Base-by-base conservation (phyloP, 2,888 invertebrate species). In the Aporophyla lueneburgensis region DNA sequence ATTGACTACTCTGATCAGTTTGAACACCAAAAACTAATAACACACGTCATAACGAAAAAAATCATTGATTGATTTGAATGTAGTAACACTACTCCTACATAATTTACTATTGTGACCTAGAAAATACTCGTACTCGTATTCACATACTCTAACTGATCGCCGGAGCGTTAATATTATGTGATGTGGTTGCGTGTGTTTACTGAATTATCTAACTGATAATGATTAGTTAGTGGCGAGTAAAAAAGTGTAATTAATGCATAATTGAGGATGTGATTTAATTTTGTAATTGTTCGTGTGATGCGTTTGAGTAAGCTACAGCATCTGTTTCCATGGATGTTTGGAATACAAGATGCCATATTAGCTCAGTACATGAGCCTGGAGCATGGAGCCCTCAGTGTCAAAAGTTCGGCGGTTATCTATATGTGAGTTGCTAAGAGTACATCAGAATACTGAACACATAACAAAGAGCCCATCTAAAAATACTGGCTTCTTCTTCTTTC, bases 71-170 rank as follows among this genome's bases (percentile, higher is more conserved):
- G 33, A 71, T 75, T 70, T 27, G 19, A 33, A 67, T 65, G 43
- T 58, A 74, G n/a, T 24, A 69, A 70, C 40, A 16, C 19, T 14
- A 63, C 16, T 10, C 27, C 40, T 56, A 9, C 6, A 71, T 74
- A 71, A 80, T 78, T 70, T 85, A 85, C 80, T 78, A 67, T 70
- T 81, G 65, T 86, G 90, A 90, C 91, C 91, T 88, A 91, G 84
- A 88, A 89, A 74, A 78, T 56, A 68, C 49, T 33, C 4, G 53
- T 56, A 68, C 49, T 33, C 4, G 53, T 65, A 65, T 66, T 76
- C 76, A 71, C 71, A 81, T 74, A 85, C 82, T 83, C 76, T 75
- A 59, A 73, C 69, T 71, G 51, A 61, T 74, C 86, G 74, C 12
- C 76, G 62, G 71, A 80, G 86, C 86, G 85, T 80, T 79, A 81